Evolutionary conservation across 2,888 invertebrate genomes (phyloP).

Genomic region (Cantharis rufa): DNA sequence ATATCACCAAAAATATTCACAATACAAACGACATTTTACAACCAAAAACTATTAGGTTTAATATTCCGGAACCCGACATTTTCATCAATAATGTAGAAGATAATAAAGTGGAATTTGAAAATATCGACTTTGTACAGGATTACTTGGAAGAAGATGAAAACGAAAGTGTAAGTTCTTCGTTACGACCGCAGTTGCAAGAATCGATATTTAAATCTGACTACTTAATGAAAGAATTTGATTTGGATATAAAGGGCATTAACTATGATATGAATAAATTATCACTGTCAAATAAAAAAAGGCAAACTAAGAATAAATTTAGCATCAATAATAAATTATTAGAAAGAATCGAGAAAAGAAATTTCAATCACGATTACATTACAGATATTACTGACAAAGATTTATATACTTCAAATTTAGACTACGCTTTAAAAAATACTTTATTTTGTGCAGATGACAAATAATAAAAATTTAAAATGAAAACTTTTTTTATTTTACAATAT

Average conservation of each 20-base stretch:
- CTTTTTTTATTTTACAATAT: not conserved
- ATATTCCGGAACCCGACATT: not conserved
- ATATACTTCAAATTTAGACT: not conserved
- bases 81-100: not conserved
- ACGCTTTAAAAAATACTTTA: constrained; percentile 9
- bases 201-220: constrained; percentile 42
- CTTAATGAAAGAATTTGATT: constrained; percentile 43
- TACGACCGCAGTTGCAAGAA: constrained; percentile 17
- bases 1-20: not conserved
- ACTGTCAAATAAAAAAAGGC: not conserved
- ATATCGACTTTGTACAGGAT: not conserved
- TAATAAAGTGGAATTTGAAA: not conserved
- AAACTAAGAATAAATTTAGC: not conserved
- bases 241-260: constrained; percentile 21
- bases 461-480: not conserved
- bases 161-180: not conserved
- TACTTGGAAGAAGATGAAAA: not conserved
- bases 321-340: not conserved
- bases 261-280: constrained; percentile 15
- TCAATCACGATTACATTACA: not conserved
- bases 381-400: not conserved
- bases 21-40: not conserved
- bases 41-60: not conserved
- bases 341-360: not conserved
- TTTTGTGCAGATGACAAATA: constrained; percentile 1